These are phyloP conservation scores for Rhagoletis pomonella DNA, from an alignment of 1,140 invertebrate genomes.

Conservation along the genomic window DNA sequence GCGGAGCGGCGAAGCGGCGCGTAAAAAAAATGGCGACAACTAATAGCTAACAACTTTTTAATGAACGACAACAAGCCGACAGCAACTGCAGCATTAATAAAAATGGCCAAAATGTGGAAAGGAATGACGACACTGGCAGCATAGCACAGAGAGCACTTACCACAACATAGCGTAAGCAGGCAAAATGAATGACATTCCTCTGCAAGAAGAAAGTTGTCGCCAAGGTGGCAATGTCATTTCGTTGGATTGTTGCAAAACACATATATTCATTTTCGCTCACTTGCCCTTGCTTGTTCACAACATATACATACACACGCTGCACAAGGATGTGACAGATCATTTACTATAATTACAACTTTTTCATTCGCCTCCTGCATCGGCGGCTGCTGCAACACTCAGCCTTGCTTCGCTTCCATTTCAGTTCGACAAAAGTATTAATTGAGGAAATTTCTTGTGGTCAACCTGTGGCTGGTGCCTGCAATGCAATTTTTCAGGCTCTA, in stretches of 20 bases:
- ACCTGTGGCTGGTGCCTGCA: background rate
- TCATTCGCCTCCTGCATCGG: background rate
- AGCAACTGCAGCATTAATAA: constrained; percentile 17
- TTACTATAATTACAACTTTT: constrained; percentile 39
- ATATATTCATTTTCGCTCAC: background rate
- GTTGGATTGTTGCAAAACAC: background rate
- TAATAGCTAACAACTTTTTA: constrained; percentile 51
- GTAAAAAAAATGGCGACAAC: constrained; percentile 43
- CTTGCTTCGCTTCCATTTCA: background rate
- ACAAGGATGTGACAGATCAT: background rate
- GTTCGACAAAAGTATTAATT: constrained; percentile 42
- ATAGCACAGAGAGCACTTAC: background rate
- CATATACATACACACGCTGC: background rate
- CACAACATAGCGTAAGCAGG: background rate
- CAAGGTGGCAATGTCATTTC: constrained; percentile 1
- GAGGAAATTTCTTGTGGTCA: constrained; percentile 47
- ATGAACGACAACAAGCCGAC: constrained; percentile 37
- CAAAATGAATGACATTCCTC: constrained; percentile 37
- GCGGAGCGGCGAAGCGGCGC: background rate
- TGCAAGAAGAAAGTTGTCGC: background rate
- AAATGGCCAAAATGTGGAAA: background rate
- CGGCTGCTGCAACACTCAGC: background rate
- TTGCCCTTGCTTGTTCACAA: background rate
- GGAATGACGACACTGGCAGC: constrained; percentile 6
- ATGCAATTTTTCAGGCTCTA: background rate